phyloP scores from a whole-genome alignment of 1,140 invertebrate species.

The Dendrolimus kikuchii region DNA sequence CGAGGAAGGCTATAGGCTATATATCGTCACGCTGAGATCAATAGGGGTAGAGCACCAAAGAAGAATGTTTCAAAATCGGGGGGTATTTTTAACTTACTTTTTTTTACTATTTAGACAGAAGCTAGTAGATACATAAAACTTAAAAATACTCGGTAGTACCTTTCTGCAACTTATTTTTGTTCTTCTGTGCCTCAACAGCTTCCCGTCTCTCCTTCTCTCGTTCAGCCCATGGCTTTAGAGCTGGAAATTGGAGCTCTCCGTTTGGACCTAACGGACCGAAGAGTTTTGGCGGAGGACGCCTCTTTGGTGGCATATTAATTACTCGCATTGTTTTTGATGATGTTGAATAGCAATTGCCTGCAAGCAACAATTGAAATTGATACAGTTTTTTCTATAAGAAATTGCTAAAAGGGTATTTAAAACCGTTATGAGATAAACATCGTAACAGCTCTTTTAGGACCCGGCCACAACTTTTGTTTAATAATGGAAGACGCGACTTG shows the following conservation, averaged over 20 bases:
- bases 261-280: conserved; percentile 49
- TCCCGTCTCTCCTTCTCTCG: conserved; percentile 40
- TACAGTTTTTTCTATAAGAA: not conserved
- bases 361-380: not conserved
- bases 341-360: conserved; percentile 50
- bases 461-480: no score
- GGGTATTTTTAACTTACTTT: no score
- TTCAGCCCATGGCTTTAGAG: conserved; percentile 42
- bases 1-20: no score
- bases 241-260: conserved; percentile 51
- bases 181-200: conserved; percentile 27
- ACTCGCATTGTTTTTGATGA: conserved; percentile 39
- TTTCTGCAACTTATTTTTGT: conserved; percentile 47
- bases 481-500: no score
- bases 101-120: no score
- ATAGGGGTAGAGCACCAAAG: no score
- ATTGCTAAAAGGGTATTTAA: not conserved
- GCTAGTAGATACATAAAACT: no score
- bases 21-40: no score
- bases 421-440: no score
- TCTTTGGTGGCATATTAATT: conserved; percentile 48
- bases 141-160: conserved; percentile 17
- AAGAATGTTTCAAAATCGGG: no score
- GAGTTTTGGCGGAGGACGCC: conserved; percentile 25
- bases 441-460: no score